Conservation (phyloP, 2,797 vertebrate genomes). For the Syngnathus rostellatus region DNA sequence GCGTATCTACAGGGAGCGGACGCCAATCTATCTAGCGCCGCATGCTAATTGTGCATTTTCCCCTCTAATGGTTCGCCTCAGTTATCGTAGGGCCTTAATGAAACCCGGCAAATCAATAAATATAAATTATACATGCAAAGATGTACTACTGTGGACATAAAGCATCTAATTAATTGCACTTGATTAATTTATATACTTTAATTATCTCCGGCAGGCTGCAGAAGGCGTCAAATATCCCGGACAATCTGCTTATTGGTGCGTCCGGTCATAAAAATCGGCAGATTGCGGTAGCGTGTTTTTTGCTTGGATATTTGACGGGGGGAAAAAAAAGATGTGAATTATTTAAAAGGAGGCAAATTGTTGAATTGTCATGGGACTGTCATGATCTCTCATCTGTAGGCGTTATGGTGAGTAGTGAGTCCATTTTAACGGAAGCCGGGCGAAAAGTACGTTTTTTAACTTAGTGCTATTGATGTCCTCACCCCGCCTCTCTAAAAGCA, state of each 20-base stretch:
- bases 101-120: constrained; percentile 99
- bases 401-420: constrained; percentile 49
- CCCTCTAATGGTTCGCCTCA: constrained; percentile 98
- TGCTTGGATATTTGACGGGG: constrained; percentile 71
- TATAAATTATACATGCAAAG: constrained; percentile 99
- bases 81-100: constrained; percentile 99
- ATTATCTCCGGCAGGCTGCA: constrained; percentile 97
- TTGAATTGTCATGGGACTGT: constrained; percentile 72
- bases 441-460: constrained; percentile 31
- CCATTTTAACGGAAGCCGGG: constrained; percentile 38
- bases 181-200: constrained; percentile 99
- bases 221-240: constrained; percentile 98
- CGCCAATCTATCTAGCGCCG: constrained; percentile 85
- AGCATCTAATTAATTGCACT: constrained; percentile 99
- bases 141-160: constrained; percentile 99
- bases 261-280: constrained; percentile 97
- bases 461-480: constrained; percentile 18
- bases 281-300: constrained; percentile 76
- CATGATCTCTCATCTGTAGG: constrained; percentile 54
- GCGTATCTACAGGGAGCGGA: constrained; percentile 93
- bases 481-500: neutral
- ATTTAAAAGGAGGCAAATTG: constrained; percentile 85
- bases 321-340: constrained; percentile 72
- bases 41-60: constrained; percentile 99
- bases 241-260: constrained; percentile 99